Conservation (phyloP, 2,888 invertebrate species). For the Eupeodes latifasciatus region DNA sequence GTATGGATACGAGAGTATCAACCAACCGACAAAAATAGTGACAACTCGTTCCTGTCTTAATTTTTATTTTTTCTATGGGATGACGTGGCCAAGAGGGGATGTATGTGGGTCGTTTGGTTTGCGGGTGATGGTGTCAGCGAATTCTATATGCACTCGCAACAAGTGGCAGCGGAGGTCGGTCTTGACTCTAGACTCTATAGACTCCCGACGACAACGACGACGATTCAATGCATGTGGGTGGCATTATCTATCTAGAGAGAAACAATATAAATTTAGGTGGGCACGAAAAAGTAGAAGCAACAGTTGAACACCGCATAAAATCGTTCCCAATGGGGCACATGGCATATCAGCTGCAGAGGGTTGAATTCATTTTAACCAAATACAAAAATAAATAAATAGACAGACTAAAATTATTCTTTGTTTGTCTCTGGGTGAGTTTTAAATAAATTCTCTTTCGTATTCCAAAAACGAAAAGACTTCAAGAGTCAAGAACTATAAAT, state of each 20-base stretch:
- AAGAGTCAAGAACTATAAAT: slow-evolving; percentile 31
- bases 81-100: neutral
- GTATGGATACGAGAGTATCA: neutral
- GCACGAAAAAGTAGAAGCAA: slow-evolving; percentile 12
- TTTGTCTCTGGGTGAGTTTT: neutral
- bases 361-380: slow-evolving; percentile 36
- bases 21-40: slow-evolving; percentile 1
- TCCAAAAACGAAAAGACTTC: neutral
- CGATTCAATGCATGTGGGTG: slow-evolving; percentile 61
- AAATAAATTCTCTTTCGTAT: neutral
- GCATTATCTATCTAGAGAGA: slow-evolving; percentile 40
- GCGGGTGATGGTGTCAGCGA: slow-evolving; percentile 7
- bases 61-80: neutral
- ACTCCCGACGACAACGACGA: neutral
- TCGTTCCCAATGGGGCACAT: neutral
- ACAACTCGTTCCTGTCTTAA: slow-evolving; percentile 14
- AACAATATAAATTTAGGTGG: slow-evolving; percentile 52
- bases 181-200: no score
- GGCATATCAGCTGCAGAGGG: slow-evolving; percentile 39
- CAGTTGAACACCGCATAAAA: slow-evolving; percentile 38
- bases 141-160: slow-evolving; percentile 54
- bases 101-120: neutral
- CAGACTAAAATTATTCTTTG: neutral
- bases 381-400: slow-evolving; percentile 53
- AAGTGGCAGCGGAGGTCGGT: slow-evolving; percentile 43